Base-by-base conservation (phyloP, 1,140 invertebrate genomes). In the Drosophila yakuba region DNA sequence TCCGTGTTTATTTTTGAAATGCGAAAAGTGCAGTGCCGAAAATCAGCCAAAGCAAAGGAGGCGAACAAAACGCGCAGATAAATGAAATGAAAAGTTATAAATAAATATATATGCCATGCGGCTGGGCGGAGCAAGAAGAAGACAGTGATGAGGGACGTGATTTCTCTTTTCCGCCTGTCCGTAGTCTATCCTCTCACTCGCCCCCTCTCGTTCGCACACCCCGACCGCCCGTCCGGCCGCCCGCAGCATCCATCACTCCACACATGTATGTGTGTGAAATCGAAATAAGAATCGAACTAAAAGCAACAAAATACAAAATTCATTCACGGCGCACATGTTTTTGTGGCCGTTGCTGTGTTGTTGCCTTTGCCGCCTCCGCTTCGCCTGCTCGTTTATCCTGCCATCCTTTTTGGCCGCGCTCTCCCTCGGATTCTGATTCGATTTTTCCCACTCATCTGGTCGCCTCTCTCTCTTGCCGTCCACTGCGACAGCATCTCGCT, bases 71-170 rank as follows among this genome's bases (percentile, higher is more conserved):
- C 28, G 78, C 73, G 78, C 48, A 86, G 83, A 82, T 68, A 88
- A 88, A 88, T 79, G 83, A 88, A 88, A 88, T 88, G 84, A 88
- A 88, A 88, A 88, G 83, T 88, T 88, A 88, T 60, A 88, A 88
- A 88, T 88, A 88, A 88, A 88, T 88, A 88, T 86, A 88, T 79
- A 88, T 83, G 83, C 75, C 83, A 86, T 88, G 78, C 75, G 78
- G 66, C 73, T 60, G 41, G 17, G 69, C 5, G 23, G 17, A 20
- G 41, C 45, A 43, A 23, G 48, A 73, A 14, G 12, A 56, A 39
- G 36, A 23, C 78, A 14, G 28, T 41, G 12, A 45, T 57, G 47
- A 63, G 83, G 83, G 83, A 86, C 83, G 83, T 86, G 83, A 83
- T 83, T 88, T 88, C 83, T 88, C 69, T 20, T 17, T 86, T 79